These are phyloP conservation scores for Chunga burmeisteri DNA, from an alignment of 2,113 vertebrate genomes.

Conservation along the genomic window DNA sequence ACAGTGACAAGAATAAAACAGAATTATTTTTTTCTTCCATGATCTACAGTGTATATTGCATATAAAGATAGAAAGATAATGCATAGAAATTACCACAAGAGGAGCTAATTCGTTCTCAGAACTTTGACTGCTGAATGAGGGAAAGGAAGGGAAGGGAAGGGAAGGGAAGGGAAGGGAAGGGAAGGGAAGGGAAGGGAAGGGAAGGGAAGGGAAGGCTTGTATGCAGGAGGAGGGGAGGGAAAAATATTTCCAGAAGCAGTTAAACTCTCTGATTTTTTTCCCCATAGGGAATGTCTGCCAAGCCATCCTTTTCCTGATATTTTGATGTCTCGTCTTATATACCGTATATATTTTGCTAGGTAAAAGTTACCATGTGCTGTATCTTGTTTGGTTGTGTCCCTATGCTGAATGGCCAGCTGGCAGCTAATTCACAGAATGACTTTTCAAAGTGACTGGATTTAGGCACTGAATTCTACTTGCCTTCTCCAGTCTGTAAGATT, in stretches of 20 bases:
- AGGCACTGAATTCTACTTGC: not conserved
- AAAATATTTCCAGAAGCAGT: not conserved
- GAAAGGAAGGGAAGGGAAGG: not conserved
- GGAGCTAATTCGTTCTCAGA: not conserved
- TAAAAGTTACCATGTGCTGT: not conserved
- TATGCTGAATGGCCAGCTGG: not conserved
- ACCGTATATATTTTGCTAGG: not conserved
- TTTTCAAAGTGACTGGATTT: not conserved
- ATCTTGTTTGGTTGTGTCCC: not conserved
- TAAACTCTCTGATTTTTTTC: not conserved
- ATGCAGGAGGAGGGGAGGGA: not conserved
- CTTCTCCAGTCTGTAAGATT: not conserved
- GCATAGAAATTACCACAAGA: not conserved
- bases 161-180: no score
- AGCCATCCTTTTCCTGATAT: not conserved
- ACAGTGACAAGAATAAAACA: not conserved
- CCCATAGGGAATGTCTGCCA: not conserved
- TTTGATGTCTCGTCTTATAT: not conserved
- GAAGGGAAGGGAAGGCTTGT: no score
- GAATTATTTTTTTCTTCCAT: not conserved
- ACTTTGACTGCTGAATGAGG: not conserved
- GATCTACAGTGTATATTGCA: not conserved
- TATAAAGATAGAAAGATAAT: not conserved
- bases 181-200: not conserved
- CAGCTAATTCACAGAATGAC: not conserved